These are phyloP conservation scores for Sebastes minor DNA, from an alignment of 2,797 vertebrate genomes.

Conservation along the genomic window DNA sequence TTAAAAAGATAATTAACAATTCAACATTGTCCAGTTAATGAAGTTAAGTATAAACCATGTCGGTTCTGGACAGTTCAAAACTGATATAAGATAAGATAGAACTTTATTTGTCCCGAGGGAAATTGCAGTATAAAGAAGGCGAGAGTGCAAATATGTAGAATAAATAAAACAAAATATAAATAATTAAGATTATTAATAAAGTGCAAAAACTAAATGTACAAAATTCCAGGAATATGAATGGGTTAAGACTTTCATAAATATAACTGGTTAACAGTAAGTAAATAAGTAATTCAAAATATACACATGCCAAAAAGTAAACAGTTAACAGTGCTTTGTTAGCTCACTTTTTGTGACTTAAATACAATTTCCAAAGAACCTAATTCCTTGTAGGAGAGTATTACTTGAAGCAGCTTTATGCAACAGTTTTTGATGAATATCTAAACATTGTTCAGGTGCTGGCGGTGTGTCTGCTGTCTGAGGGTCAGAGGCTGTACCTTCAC, in stretches of 20 bases:
- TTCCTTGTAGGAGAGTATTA: neutral
- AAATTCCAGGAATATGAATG: neutral
- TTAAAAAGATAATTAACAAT: too few species aligned
- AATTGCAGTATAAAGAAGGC: neutral
- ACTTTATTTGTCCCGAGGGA: neutral
- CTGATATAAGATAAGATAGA: neutral
- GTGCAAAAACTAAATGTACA: neutral
- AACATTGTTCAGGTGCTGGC: slow-evolving; percentile 84
- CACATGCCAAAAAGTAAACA: neutral
- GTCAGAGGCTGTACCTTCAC: slow-evolving; percentile 89
- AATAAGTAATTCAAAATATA: neutral
- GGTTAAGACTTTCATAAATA: neutral
- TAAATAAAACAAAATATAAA: neutral
- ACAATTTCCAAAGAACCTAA: neutral
- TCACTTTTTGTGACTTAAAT: neutral
- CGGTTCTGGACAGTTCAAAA: neutral
- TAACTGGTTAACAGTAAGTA: neutral
- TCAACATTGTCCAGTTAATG: too few species aligned
- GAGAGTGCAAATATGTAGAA: neutral
- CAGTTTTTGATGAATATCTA: neutral
- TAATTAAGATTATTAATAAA: neutral
- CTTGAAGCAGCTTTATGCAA: neutral
- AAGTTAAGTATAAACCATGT: neutral
- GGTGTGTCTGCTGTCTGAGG: slow-evolving; percentile 88
- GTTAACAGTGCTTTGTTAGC: neutral